phyloP scores from a whole-genome alignment of 2,113 vertebrate species.

The Thamnophis sirtalis region DNA sequence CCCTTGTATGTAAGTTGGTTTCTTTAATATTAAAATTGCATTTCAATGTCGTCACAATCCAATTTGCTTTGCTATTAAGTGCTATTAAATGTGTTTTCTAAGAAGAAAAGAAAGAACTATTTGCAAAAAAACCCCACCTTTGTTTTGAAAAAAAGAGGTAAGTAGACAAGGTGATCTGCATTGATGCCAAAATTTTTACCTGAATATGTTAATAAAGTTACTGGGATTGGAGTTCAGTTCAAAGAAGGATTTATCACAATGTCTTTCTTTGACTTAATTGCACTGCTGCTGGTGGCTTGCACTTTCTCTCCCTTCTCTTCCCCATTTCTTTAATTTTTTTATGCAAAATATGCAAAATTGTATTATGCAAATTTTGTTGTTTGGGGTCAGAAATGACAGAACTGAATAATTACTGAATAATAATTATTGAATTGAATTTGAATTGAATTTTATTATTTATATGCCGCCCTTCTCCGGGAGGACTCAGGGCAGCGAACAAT shows the following conservation, averaged over 20 bases:
- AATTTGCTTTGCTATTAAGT: not conserved
- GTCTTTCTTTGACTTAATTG: not conserved
- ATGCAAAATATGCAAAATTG: not conserved
- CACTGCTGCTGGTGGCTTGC: not conserved
- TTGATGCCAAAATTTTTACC: not conserved
- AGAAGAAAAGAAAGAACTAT: not conserved
- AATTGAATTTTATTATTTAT: too few species aligned
- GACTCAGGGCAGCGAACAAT: too few species aligned
- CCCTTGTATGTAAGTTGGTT: not conserved
- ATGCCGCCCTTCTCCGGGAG: too few species aligned
- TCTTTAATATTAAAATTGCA: constrained; percentile 26
- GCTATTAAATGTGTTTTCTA: not conserved
- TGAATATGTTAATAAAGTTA: not conserved
- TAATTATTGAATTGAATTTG: not conserved
- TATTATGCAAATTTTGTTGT: not conserved
- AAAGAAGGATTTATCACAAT: not conserved
- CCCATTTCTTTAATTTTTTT: not conserved
- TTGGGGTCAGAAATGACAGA: not conserved
- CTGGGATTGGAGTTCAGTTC: not conserved
- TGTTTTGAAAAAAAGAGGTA: not conserved
- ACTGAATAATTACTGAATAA: not conserved
- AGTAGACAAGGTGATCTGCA: not conserved
- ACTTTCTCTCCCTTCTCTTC: not conserved
- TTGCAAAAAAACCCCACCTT: not conserved
- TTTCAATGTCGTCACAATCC: not conserved